Conservation (phyloP, 2,113 vertebrate genomes). For the Erinaceus europaeus region DNA sequence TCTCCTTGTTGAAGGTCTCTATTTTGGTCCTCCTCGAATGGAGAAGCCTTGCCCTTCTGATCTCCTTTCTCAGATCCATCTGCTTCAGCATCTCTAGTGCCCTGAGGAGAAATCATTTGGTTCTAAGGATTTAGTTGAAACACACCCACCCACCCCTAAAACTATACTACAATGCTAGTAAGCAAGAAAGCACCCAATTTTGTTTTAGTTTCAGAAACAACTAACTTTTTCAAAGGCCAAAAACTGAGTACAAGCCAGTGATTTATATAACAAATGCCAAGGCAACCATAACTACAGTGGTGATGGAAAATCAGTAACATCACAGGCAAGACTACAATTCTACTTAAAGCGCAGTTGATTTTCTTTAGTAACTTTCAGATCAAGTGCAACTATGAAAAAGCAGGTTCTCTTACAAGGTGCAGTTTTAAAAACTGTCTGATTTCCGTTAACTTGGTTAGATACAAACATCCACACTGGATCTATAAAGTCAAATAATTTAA, state of each 20-base stretch:
- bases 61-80: conserved; percentile 95
- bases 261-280: conserved; percentile 83
- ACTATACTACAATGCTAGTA: conserved; percentile 77
- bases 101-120: conserved; percentile 88
- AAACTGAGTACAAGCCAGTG: conserved; percentile 67
- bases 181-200: conserved; percentile 73
- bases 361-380: conserved; percentile 24
- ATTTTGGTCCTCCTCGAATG: conserved; percentile 97
- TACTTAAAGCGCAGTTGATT: conserved; percentile 4
- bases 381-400: conserved; percentile 1
- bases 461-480: conserved; percentile 41
- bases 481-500: conserved; percentile 31
- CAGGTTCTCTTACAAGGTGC: conserved; percentile 25
- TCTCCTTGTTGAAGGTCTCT: conserved; percentile 95
- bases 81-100: conserved; percentile 92
- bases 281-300: conserved; percentile 82
- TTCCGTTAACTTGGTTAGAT: conserved; percentile 29
- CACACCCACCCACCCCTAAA: conserved; percentile 77
- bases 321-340: conserved; percentile 37
- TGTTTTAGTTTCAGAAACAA: conserved; percentile 75
- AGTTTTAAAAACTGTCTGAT: neutral
- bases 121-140: conserved; percentile 82
- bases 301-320: conserved; percentile 75
- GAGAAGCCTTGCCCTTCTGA: conserved; percentile 92
- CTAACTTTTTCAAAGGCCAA: conserved; percentile 76